Evolutionary conservation across 2,797 vertebrate species (phyloP).

Genomic region (Acridotheres tristis): DNA sequence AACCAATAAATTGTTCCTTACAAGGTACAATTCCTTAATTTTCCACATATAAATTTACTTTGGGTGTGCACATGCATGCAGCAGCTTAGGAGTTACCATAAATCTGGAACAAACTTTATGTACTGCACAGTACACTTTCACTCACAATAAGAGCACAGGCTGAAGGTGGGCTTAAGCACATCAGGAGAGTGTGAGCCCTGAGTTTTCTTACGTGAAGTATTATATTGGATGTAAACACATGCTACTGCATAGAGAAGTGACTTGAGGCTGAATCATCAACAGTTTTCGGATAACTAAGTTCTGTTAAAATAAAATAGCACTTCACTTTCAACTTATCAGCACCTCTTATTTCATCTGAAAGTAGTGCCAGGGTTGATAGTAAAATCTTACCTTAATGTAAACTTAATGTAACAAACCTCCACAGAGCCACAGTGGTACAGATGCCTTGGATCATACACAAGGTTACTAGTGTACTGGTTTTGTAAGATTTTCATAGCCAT

Average conservation of each 20-base stretch:
- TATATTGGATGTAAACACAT: background rate
- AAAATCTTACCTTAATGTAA: background rate
- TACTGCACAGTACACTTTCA: background rate
- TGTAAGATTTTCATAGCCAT: background rate
- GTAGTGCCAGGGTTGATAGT: background rate
- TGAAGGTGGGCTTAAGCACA: background rate
- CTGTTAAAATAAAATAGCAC: background rate
- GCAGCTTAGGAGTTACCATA: background rate
- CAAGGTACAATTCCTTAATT: background rate
- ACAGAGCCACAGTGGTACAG: background rate
- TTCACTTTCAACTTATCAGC: background rate
- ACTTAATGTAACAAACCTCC: background rate
- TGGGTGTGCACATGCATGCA: background rate
- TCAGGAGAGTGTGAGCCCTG: background rate
- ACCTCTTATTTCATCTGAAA: background rate
- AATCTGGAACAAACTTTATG: background rate
- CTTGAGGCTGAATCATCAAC: background rate
- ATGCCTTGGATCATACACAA: background rate
- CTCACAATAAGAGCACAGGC: background rate
- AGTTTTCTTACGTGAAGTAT: background rate
- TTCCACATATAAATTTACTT: background rate
- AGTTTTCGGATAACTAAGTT: background rate
- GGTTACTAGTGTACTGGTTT: background rate
- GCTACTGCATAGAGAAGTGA: background rate
- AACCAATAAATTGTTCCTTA: background rate